phyloP scores from a whole-genome alignment of 2,113 vertebrate species.

The Neotoma lepida region DNA sequence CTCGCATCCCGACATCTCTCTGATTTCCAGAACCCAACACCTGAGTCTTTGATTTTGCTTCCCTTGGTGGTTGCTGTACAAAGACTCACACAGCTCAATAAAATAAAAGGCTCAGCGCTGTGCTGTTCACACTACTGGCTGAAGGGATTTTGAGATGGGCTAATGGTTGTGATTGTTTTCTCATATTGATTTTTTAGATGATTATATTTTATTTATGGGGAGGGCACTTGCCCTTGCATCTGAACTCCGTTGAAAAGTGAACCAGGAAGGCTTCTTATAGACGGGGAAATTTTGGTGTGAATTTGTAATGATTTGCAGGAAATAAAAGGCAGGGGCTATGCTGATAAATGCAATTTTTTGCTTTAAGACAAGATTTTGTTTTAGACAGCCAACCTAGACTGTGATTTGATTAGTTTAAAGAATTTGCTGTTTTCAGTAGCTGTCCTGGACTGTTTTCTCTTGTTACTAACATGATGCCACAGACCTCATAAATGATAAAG shows the following conservation, averaged over 20 bases:
- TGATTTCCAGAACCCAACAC: constrained; percentile 50
- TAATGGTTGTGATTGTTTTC: constrained; percentile 84
- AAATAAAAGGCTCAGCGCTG: constrained; percentile 81
- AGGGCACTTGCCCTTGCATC: constrained; percentile 59
- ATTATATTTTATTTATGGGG: constrained; percentile 88
- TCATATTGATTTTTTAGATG: constrained; percentile 88
- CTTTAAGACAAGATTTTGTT: not conserved
- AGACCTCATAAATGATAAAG: not conserved
- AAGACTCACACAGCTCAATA: constrained; percentile 87
- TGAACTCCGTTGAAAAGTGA: constrained; percentile 56
- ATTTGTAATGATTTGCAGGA: constrained; percentile 52
- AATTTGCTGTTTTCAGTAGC: not conserved
- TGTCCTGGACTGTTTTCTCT: not conserved
- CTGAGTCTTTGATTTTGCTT: constrained; percentile 54
- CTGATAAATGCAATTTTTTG: not conserved
- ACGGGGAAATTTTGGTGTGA: constrained; percentile 33
- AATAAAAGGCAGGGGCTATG: not conserved
- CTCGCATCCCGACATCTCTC: constrained; percentile 25
- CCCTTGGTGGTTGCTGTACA: constrained; percentile 49
- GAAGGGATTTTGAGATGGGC: constrained; percentile 85
- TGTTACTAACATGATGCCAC: not conserved
- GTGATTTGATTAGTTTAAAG: constrained; percentile 23
- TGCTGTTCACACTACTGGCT: constrained; percentile 85
- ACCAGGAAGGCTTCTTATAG: not conserved
- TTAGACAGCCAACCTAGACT: not conserved